Evolutionary conservation across 2,888 invertebrate species (phyloP).

Genomic region (Cerastis rubricosa): DNA sequence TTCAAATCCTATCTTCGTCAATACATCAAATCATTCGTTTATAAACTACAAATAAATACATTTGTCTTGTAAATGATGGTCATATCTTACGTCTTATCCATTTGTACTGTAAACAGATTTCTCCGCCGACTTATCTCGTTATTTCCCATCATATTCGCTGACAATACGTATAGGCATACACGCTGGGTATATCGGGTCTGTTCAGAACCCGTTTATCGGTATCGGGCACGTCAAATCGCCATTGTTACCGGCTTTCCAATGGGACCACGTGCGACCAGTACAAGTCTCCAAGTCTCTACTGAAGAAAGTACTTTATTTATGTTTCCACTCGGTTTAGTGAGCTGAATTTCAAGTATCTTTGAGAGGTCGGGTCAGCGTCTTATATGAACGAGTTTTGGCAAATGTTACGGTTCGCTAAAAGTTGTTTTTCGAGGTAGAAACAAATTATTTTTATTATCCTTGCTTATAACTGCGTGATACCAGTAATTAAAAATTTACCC

Average conservation of each 20-base stretch:
- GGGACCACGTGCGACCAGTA: slow-evolving; percentile 43
- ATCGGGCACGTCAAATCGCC: slow-evolving; percentile 57
- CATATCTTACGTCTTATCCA: background rate
- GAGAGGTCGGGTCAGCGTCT: background rate
- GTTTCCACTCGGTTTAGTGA: slow-evolving; percentile 31
- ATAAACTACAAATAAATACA: background rate
- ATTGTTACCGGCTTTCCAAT: slow-evolving; percentile 60
- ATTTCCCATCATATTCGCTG: slow-evolving; percentile 20
- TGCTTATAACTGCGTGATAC: no score
- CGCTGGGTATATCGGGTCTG: background rate
- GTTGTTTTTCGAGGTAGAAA: background rate
- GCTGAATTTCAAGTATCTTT: slow-evolving; percentile 48
- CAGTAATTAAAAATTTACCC: background rate
- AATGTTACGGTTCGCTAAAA: background rate
- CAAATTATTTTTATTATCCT: background rate
- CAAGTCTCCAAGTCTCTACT: slow-evolving; percentile 14
- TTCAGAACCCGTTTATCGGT: slow-evolving; percentile 49
- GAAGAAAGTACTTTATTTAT: slow-evolving; percentile 54
- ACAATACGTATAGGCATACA: slow-evolving; percentile 18
- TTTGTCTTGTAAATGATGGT: background rate
- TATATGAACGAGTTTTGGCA: background rate
- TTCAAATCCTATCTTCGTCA: background rate
- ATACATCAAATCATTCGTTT: background rate
- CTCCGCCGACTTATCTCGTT: background rate
- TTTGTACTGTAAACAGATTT: slow-evolving; percentile 1